Evolutionary conservation across 1,140 invertebrate species (phyloP), one percentile per base, ranked within the genome.

Genomic region (Hydropsyche tenuis): DNA sequence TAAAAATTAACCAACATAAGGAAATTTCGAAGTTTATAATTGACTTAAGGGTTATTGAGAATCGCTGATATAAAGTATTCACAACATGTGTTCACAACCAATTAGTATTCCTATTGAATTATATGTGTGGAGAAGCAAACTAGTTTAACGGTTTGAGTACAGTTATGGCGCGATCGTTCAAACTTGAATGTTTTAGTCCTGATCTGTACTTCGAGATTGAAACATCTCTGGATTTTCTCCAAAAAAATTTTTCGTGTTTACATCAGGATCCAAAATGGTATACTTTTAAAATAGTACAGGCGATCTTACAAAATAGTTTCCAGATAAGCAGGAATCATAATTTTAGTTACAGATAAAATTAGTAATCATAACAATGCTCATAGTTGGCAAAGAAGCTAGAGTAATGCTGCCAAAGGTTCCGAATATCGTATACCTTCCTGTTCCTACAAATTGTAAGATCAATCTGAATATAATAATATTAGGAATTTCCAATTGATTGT

Each of bases 331-430:
- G 3, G 6, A n/a, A 6, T 60, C 22, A 22, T 60, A 6, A 27
- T 3, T 53, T 53, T 62, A 22, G 22, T 12, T 30, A 42, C 23
- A 30, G 25, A 2, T 7, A 37, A 16, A 23, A 4, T n/a, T 42
- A 4, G 37, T 64, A 11, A 7, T 51, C n/a, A 12, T 51, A 16
- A 22, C 22, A 23, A 22, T 46, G 23, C 1, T 68, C 1, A 25
- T 48, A 14, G 14, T 25, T 48, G 63, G 20, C 16, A 2, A 51
- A 48, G 23, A 70, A 22, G 68, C 18, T 5, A 73, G 72, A 70
- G 20, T 66, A 20, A 63, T 73, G 20, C 25, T 48, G 0, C 73
- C 75, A 7, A 77, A 51, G 42, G 72, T 74, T 20, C 75, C 75
- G 2, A 53, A 11, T 20, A 30, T 69, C 9, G 63, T 77, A n/a